Conservation (phyloP, 23 tunicate genomes). For the Ciona savignyi region DNA sequence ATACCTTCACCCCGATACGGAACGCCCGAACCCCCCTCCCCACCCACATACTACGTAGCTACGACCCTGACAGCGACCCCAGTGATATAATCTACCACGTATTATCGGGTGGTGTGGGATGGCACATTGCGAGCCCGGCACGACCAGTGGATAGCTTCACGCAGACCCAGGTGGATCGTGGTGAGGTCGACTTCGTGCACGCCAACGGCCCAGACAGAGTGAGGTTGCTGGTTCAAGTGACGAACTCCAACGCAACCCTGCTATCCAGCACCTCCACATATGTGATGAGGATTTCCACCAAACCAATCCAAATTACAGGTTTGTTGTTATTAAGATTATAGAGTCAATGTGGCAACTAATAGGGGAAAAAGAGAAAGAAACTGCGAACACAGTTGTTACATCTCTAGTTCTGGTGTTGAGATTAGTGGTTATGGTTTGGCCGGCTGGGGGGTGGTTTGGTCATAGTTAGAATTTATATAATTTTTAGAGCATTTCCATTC, state of each 20-base stretch:
- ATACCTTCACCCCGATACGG: slow-evolving; percentile 42
- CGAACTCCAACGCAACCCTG: slow-evolving; percentile 3
- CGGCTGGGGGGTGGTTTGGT: too few species aligned
- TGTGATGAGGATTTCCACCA: slow-evolving; percentile 33
- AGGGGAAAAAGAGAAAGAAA: too few species aligned
- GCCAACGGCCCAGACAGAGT: slow-evolving; percentile 39
- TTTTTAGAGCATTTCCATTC: too few species aligned
- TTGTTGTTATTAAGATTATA: too few species aligned
- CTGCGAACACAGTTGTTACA: too few species aligned
- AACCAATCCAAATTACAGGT: slow-evolving; percentile 7
- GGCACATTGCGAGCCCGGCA: slow-evolving; percentile 41
- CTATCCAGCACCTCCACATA: background rate
- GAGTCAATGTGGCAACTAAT: too few species aligned
- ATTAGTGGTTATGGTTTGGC: too few species aligned
- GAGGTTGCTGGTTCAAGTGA: slow-evolving; percentile 48
- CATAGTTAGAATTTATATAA: too few species aligned
- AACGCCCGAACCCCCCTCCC: slow-evolving; percentile 52
- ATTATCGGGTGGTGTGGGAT: slow-evolving; percentile 29
- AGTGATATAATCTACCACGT: slow-evolving; percentile 52
- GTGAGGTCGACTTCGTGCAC: slow-evolving; percentile 37
- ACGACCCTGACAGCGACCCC: slow-evolving; percentile 48
- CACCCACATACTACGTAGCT: slow-evolving; percentile 19
- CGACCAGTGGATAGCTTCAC: slow-evolving; percentile 36
- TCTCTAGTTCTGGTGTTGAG: too few species aligned
- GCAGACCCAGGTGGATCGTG: slow-evolving; percentile 30